Evolutionary conservation across 2,888 invertebrate genomes (phyloP).

Genomic region (Drosophila formosana): DNA sequence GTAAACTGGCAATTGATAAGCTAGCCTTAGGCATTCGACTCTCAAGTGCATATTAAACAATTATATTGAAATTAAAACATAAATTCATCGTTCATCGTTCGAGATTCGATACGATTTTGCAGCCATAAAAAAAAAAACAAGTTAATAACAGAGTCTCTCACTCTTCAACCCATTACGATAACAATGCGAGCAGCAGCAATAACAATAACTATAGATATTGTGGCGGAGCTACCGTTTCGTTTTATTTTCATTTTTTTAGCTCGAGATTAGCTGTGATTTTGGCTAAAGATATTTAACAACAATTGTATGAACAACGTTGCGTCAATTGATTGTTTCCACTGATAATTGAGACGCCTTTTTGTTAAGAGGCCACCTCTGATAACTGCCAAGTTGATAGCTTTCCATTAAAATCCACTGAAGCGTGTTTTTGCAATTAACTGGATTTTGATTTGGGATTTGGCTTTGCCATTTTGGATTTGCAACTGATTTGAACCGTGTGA

Average conservation of each 20-base stretch:
- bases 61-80: conserved; percentile 59
- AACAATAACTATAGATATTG: background rate
- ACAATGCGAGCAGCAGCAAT: conserved; percentile 9
- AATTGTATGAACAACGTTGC: conserved; percentile 37
- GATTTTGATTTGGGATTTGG: background rate
- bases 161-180: conserved; percentile 16
- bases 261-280: conserved; percentile 56
- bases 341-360: conserved; percentile 28
- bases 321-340: conserved; percentile 50
- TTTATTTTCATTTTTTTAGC: background rate
- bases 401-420: conserved; percentile 35
- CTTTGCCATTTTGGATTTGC: conserved; percentile 9
- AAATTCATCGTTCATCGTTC: conserved; percentile 6
- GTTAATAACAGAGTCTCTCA: conserved; percentile 25
- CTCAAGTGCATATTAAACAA: conserved; percentile 64
- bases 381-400: conserved; percentile 23
- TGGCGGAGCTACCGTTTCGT: conserved; percentile 22
- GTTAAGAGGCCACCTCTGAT: conserved; percentile 28
- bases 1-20: conserved; percentile 40
- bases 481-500: conserved; percentile 39
- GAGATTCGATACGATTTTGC: conserved; percentile 47
- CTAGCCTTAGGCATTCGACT: conserved; percentile 4
- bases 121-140: conserved; percentile 29
- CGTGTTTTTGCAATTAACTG: conserved; percentile 22
- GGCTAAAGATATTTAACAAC: conserved; percentile 35